Evolutionary conservation across 2,888 invertebrate genomes (phyloP), one percentile per base, ranked within the genome.

Genomic region (Diplazon laetatorius): DNA sequence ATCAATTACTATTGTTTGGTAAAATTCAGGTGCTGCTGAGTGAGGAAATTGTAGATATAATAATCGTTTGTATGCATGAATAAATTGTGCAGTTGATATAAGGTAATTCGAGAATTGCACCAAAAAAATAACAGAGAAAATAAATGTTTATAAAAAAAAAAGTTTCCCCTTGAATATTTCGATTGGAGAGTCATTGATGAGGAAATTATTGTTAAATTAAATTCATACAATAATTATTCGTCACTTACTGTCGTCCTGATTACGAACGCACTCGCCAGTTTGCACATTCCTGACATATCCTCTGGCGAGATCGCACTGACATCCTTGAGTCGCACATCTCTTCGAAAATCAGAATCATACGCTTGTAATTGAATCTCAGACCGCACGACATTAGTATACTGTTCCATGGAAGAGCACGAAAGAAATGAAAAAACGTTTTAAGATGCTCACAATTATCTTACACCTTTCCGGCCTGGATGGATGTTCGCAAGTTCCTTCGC

Each of bases 231-330:
- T 18, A 10, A 16, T 37, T 55, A 22, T 55, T 55, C 1, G 16
- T 18, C 10, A 57, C 57, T 52, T 10, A 57, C 57, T 4, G 57
- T 57, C 35, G 10, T 57, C 37, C 37, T 52, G 25, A 30, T 37
- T 57, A 18, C 57, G 57, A 18, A 57, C 37, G 18, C 57, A 57
- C 18, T 57, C 10, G 8, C 20, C 48, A 9, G 35, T 16, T 10
- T 57, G 9, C 10, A 6, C 3, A 12, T 57, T 16, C 16, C 57
- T 35, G 37, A 57, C 57, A 14, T 57, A 57, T 18, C 57, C 57
- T 16, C 10, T 9, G 10, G 35, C 14, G 2, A 57, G 37, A 57
- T 57, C 57, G 16, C 57, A 57, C 18, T 12, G 57, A 12, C 57
- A 57, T 10, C 37, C 18, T 35, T 14, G 16, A 10, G 1, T 37